Evolutionary conservation across 2,888 invertebrate species (phyloP).

Genomic region (Crossocerus cetratus): DNA sequence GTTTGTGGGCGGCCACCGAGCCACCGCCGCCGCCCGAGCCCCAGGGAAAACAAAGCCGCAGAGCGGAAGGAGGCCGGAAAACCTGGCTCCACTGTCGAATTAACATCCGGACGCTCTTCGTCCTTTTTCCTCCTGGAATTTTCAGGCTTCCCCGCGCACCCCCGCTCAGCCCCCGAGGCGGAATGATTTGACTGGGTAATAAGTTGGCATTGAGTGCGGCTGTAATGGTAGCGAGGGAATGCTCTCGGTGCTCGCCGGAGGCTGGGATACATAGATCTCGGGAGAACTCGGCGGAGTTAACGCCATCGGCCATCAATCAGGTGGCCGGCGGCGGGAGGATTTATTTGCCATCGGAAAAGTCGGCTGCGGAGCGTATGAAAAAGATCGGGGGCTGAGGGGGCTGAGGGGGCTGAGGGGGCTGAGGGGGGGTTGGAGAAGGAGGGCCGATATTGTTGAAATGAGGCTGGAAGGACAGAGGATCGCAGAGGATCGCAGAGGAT

Average conservation of each 20-base stretch:
- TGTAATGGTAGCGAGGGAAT: too few relatives aligned
- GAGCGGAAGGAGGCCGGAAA: conserved; percentile 32
- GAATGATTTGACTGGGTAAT: too few relatives aligned
- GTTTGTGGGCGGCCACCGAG: conserved; percentile 54
- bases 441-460: conserved; percentile 34
- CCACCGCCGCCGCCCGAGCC: conserved; percentile 26
- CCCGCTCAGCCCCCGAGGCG: too few relatives aligned
- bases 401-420: neutral
- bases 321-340: too few relatives aligned
- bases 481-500: conserved; percentile 22
- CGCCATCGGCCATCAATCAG: too few relatives aligned
- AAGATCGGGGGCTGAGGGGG: neutral
- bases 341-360: too few relatives aligned
- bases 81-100: conserved; percentile 30
- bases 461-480: conserved; percentile 32
- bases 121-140: neutral
- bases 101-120: conserved; percentile 7
- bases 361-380: neutral
- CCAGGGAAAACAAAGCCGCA: conserved; percentile 49
- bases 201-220: too few relatives aligned
- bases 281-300: too few relatives aligned
- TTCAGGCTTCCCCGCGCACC: too few relatives aligned
- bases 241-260: too few relatives aligned
- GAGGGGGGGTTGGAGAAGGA: too few relatives aligned
- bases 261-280: too few relatives aligned